phyloP scores from a whole-genome alignment of 2,113 vertebrate species.

The Fulica atra region DNA sequence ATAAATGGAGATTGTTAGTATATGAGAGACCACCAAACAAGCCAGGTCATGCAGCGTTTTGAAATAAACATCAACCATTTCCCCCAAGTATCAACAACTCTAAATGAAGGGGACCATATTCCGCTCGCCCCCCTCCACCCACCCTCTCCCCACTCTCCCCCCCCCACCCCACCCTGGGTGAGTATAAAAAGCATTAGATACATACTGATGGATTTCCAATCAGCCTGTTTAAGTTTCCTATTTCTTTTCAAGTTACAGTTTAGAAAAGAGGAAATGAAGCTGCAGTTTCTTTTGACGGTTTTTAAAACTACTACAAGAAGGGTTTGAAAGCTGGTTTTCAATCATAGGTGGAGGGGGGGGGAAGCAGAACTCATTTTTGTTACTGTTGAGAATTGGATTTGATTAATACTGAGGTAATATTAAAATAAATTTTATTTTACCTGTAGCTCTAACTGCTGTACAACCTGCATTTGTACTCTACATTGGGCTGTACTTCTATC shows the following conservation, averaged over 20 bases:
- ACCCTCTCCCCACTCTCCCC: background rate
- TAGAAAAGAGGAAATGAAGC: slow-evolving; percentile 53
- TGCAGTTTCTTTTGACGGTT: slow-evolving; percentile 36
- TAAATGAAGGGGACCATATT: background rate
- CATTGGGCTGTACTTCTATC: slow-evolving; percentile 99
- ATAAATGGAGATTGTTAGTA: slow-evolving; percentile 53
- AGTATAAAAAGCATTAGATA: background rate
- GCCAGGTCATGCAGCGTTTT: slow-evolving; percentile 44
- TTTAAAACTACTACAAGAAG: slow-evolving; percentile 59
- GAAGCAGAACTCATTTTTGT: slow-evolving; percentile 72
- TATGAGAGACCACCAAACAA: slow-evolving; percentile 43
- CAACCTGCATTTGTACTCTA: slow-evolving; percentile 99
- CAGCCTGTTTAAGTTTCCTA: slow-evolving; percentile 51
- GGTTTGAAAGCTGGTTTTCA: slow-evolving; percentile 59
- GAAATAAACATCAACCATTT: slow-evolving; percentile 25
- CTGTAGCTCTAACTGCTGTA: slow-evolving; percentile 99
- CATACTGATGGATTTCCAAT: slow-evolving; percentile 20
- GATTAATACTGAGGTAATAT: slow-evolving; percentile 74
- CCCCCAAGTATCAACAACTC: background rate
- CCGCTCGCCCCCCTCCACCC: background rate
- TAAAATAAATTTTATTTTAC: slow-evolving; percentile 84
- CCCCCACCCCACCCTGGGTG: background rate
- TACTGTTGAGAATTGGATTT: slow-evolving; percentile 51
- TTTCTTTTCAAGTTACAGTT: slow-evolving; percentile 54
- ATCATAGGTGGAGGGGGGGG: background rate